Evolutionary conservation across 2,113 vertebrate genomes (phyloP), one percentile per base, ranked within the genome.

Genomic region (Passer domesticus): DNA sequence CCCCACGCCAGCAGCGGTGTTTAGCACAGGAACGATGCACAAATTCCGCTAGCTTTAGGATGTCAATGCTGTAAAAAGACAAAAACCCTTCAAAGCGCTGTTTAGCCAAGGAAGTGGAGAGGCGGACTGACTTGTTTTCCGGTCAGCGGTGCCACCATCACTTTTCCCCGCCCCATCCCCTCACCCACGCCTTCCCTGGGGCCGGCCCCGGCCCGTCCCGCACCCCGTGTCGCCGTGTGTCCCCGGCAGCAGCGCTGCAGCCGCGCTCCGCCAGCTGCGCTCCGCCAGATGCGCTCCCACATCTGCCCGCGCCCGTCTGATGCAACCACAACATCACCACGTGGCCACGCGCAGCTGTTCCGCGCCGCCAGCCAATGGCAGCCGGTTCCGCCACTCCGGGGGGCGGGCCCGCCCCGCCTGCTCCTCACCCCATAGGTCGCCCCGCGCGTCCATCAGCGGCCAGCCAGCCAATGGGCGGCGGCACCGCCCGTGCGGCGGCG

Each of bases 321-420:
- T 89, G 95, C 96, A 96, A 96, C 94, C 92, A 96, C 87, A 96
- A 96, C 96, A 96, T 47, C 95, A 89, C 96, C 96, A 93, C 95
- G 94, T 96, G 96, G 88, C 91, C 81, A 30, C 73, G 23, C 75
- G 27, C 92, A 19, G 70, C 94, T 20, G 69, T 16, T 56, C 53
- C 46, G 64, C 62, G 14, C 43, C 81, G 17, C 43, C 39, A 31
- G 81, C 96, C 95, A 96, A 94, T 91, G 19, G 68, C 43, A 3
- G 16, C 37, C 50, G 4, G 66, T 20, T 69, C 70, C 83, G 82
- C 76, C 21, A 4, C 7, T 1, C 10, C 3, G 4, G 16, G 35
- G 44, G 95, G 90, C 50, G 94, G 43, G 73, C 20, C 23, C 18
- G 1, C 1, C 8, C 20, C 58, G 13, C 95, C 95, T 8, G 3